Evolutionary conservation across 2,797 vertebrate genomes (phyloP).

Genomic region (Pterois miles): DNA sequence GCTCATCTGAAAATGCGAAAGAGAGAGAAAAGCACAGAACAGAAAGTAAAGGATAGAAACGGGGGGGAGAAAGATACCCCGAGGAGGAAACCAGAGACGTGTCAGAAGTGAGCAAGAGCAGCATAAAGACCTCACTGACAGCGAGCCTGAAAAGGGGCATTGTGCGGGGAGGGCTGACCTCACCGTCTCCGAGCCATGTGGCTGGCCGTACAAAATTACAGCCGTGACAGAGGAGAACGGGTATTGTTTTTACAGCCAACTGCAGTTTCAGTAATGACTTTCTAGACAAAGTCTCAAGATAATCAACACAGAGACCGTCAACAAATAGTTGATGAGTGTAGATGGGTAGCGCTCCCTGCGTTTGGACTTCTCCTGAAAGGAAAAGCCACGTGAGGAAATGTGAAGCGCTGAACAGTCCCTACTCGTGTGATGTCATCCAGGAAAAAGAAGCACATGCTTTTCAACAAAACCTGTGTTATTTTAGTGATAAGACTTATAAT

Average conservation of each 20-base stretch:
- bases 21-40: slow-evolving; percentile 2
- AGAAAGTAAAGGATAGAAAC: slow-evolving; percentile 19
- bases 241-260: slow-evolving; percentile 57
- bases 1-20: slow-evolving; percentile 28
- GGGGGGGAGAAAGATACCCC: slow-evolving; percentile 19
- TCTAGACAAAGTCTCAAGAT: slow-evolving; percentile 34
- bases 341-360: not conserved
- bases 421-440: slow-evolving; percentile 53
- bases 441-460: slow-evolving; percentile 38
- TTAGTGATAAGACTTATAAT: slow-evolving; percentile 48
- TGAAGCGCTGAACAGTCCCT: slow-evolving; percentile 27
- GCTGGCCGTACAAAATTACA: slow-evolving; percentile 63
- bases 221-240: slow-evolving; percentile 53
- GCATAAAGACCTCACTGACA: slow-evolving; percentile 80
- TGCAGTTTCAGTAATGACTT: slow-evolving; percentile 42
- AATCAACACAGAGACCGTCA: slow-evolving; percentile 32
- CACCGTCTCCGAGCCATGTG: slow-evolving; percentile 74
- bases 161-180: slow-evolving; percentile 77
- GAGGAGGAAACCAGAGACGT: slow-evolving; percentile 71
- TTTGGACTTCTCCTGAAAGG: slow-evolving; percentile 17
- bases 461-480: slow-evolving; percentile 43
- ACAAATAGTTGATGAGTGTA: slow-evolving; percentile 20
- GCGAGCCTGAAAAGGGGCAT: slow-evolving; percentile 71
- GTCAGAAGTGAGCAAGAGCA: slow-evolving; percentile 50
- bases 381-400: slow-evolving; percentile 34